phyloP scores from a whole-genome alignment of 2,113 vertebrate species.

The Chitala chitala region DNA sequence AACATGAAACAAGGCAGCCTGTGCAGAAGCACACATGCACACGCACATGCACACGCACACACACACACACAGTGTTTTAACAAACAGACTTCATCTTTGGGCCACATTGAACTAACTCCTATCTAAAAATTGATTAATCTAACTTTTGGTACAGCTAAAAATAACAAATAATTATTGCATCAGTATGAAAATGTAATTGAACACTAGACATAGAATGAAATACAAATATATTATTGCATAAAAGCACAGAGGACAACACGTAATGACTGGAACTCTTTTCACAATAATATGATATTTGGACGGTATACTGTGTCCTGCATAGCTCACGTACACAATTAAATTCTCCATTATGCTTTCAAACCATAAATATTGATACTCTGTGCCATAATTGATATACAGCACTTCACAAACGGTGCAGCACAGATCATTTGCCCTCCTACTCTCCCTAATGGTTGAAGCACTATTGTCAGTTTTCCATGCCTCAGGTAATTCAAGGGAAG shows the following conservation, averaged over 20 bases:
- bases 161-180: too few species aligned
- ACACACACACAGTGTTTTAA: slow-evolving; percentile 14
- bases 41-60: slow-evolving; percentile 23
- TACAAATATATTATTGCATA: too few species aligned
- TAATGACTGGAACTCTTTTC: too few species aligned
- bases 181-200: too few species aligned
- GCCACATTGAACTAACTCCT: too few species aligned
- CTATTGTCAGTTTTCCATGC: slow-evolving; percentile 66
- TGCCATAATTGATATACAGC: slow-evolving; percentile 33
- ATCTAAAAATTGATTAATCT: too few species aligned
- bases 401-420: slow-evolving; percentile 45
- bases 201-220: too few species aligned
- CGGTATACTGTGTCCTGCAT: background rate
- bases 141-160: too few species aligned
- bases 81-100: background rate
- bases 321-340: slow-evolving; percentile 20
- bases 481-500: slow-evolving; percentile 70
- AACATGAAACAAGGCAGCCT: background rate
- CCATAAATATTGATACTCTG: slow-evolving; percentile 24
- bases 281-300: background rate
- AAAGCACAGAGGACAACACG: too few species aligned
- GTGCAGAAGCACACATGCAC: background rate
- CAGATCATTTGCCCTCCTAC: slow-evolving; percentile 52
- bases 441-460: slow-evolving; percentile 54
- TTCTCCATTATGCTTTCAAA: slow-evolving; percentile 14